Base-by-base conservation (phyloP, 2,113 vertebrate species). In the Pachypanchax playfairii region DNA sequence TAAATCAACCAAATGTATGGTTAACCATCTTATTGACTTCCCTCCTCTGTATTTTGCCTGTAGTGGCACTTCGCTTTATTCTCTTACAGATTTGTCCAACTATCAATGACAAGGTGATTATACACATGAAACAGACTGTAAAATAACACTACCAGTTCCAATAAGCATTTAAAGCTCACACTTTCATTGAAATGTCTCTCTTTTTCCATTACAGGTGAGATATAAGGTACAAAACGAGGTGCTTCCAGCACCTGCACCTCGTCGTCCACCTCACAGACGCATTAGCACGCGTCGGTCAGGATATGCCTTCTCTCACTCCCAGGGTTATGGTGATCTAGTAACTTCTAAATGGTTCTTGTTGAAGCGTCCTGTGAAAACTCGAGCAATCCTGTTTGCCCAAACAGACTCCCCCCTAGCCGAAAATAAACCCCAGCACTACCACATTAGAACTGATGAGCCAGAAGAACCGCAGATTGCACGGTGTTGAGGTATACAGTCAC, bases 231-330 rank as follows among this genome's bases (percentile, higher is more conserved):
- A 75, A 21, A 85, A 91, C 61, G 89, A 86, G 80, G 90, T 82
- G 9, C 33, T 80, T 3, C 92, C 92, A 0, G 81, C 58, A 5
- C 86, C 88, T 0, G 57, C 77, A 0, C 85, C 86, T 3, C 71
- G 57, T 36, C 89, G 57, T 47, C 49, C 43, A 48, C 8, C 0
- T 2, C 1, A 73, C 50, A 90, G 88, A 14, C 88, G 90, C 0
- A 51, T 91, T 72, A 91, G 92, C 78, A 89, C 91, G 3, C 93
- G 92, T 0, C 94, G 94, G 12, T 98, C 97, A 0, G 94, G 94
- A 38, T 99, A 99, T 0, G 97, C 97, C 14, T 98, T 99, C 89
- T 94, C 97, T 24, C 97, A 98, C 64, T 81, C 93, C 29, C 88
- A 93, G 0, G 97, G 97, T 51, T 98, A 95, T 1, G 97, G 97